A percentile compares a stretch with the other conserved stretches of the same genome.
These are phyloP conservation scores for Cyanoderma ruficeps DNA, from an alignment of 2,113 vertebrate genomes.

Conservation along the genomic window DNA sequence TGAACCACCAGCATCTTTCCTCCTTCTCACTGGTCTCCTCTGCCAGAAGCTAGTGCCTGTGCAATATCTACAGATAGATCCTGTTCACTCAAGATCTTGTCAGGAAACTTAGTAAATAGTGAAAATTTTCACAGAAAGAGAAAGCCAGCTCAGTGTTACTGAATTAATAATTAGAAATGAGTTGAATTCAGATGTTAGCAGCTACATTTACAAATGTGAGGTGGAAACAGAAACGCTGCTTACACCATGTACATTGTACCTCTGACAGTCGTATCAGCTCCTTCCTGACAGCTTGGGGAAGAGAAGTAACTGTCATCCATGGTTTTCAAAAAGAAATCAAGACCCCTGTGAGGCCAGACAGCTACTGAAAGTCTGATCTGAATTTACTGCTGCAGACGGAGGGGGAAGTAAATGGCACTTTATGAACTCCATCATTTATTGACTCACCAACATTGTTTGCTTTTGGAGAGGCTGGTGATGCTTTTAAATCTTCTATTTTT, in stretches of 20 bases:
- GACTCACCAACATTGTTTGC: conserved; percentile 56
- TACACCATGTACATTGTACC: not conserved
- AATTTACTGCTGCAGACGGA: conserved; percentile 57
- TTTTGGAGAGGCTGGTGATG: conserved; percentile 37
- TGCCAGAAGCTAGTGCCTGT: not conserved
- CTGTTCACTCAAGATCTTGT: not conserved
- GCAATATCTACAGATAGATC: not conserved
- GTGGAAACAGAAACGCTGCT: not conserved
- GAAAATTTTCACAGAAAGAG: not conserved
- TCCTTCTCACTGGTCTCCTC: not conserved
- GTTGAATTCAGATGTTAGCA: not conserved
- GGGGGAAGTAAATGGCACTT: conserved; percentile 55
- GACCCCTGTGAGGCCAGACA: conserved; percentile 5
- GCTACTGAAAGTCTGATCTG: conserved; percentile 13
- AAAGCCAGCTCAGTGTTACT: not conserved
- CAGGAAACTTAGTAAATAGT: not conserved
- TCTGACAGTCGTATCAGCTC: not conserved
- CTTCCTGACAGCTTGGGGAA: not conserved
- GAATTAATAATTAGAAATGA: not conserved
- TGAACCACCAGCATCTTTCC: not conserved
- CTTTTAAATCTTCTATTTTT: conserved; percentile 35
- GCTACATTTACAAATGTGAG: not conserved
- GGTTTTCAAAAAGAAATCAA: conserved; percentile 8
- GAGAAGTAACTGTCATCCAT: not conserved
- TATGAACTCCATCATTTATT: conserved; percentile 73